Percentiles rank a stretch among this genome's conserved stretches.
Evolutionary conservation across 2,797 vertebrate species (phyloP).

Genomic region (Melanogrammus aeglefinus): DNA sequence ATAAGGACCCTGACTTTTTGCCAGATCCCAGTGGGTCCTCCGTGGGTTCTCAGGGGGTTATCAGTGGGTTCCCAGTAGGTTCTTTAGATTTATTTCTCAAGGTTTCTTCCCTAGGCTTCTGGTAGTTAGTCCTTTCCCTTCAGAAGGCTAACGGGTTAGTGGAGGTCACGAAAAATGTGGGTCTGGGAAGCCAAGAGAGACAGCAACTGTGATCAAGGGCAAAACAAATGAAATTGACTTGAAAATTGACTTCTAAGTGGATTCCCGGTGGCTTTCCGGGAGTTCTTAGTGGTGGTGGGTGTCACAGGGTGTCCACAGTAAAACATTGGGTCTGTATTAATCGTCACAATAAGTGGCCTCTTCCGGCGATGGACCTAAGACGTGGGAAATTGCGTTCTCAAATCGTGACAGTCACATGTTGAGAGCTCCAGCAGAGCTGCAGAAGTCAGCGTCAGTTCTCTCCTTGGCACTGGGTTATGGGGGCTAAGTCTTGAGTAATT

Average conservation of each 20-base stretch:
- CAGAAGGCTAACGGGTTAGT: too few relatives aligned
- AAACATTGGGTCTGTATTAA: conserved; percentile 54
- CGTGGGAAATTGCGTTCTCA: conserved; percentile 39
- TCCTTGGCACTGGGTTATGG: conserved; percentile 20
- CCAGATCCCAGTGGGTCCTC: conserved; percentile 32
- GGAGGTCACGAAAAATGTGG: too few relatives aligned
- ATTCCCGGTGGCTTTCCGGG: background rate
- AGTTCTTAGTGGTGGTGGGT: conserved; percentile 16
- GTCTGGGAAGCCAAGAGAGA: background rate
- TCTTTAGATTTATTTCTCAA: too few relatives aligned
- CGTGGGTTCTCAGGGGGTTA: background rate
- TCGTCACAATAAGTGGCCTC: conserved; percentile 60
- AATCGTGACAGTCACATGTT: conserved; percentile 38
- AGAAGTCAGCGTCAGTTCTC: conserved; percentile 29
- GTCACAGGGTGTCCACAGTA: conserved; percentile 39
- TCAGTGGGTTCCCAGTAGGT: too few relatives aligned
- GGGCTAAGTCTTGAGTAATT: conserved; percentile 32
- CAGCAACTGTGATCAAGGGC: background rate
- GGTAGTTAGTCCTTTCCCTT: background rate
- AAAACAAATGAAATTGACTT: background rate
- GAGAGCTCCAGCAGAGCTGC: conserved; percentile 22
- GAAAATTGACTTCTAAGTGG: background rate
- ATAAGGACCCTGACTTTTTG: conserved; percentile 54
- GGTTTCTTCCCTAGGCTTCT: background rate
- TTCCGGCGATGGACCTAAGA: conserved; percentile 32